Base-by-base conservation (phyloP, 2,888 invertebrate species). In the Ectropis crepuscularia region DNA sequence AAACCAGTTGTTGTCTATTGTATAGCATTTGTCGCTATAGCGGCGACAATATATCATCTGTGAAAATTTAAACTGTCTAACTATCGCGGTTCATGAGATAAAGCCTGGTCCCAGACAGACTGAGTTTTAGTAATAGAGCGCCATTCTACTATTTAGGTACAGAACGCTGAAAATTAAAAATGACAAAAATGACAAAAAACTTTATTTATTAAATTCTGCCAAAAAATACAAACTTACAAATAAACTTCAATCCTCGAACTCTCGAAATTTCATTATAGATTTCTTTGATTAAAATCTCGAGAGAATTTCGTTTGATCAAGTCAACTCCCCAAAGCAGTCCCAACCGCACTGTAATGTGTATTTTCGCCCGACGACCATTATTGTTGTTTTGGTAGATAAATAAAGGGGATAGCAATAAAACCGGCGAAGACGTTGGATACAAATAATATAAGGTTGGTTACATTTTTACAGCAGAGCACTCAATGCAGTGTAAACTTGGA, bases 291-390 rank as follows among this genome's bases (percentile, higher is more conserved):
- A 60, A 46, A 55, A 45, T 39, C 53, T 53, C 51, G 12, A 37
- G 48, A 16, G 41, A 37, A 7, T 53, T 59, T 48, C 59, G 47
- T 59, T 60, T 60, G 60, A 60, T 60, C 60, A 53, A 51, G 51
- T 48, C 53, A 6, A 2, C 12, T 41, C 60, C 53, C 48, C n/a
- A 7, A 10, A 53, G 60, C 47, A 42, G 39, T 53, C 39, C 38
- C 5, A 45, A 38, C 46, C 12, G 6, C 6, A 16, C 9, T n/a
- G 16, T 38, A 55, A 46, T 55, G 46, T 45, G 43, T 46, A 55
- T 55, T 38, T 54, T 38, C 11, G 36, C 6, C 28, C 36, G 43
- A 5, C 10, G 28, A 6, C 43, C 6, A 45, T 42, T 43, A 37
- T 53, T 53, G 53, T 53, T 53, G 53, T 53, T 53, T 53, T 51